Percentiles rank a stretch among this genome's conserved stretches.
These are phyloP conservation scores for Nannospalax galili DNA, from an alignment of 2,113 vertebrate genomes.

Conservation along the genomic window DNA sequence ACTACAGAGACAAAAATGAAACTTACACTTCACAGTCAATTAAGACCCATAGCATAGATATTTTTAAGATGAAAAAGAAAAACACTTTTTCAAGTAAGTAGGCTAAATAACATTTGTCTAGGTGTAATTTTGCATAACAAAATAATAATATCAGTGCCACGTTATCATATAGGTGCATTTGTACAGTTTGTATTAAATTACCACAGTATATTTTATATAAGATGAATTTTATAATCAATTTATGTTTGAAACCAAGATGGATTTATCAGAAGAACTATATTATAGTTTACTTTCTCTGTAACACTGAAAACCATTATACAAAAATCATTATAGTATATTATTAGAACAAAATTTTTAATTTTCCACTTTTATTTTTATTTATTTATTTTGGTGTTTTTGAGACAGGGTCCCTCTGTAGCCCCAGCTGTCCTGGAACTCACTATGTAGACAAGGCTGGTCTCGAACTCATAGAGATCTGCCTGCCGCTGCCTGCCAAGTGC, in stretches of 20 bases:
- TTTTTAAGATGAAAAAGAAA: not conserved
- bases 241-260: not conserved
- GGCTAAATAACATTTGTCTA: not conserved
- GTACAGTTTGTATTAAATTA: not conserved
- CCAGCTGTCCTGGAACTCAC: too few species aligned
- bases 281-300: not conserved
- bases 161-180: not conserved
- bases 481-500: too few species aligned
- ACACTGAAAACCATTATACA: slow-evolving; percentile 1
- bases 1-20: not conserved
- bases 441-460: too few species aligned
- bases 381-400: too few species aligned
- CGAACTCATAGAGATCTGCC: too few species aligned
- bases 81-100: not conserved
- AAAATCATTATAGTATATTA: not conserved
- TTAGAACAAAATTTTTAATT: slow-evolving; percentile 45
- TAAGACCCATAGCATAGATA: not conserved
- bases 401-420: too few species aligned
- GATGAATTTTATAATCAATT: not conserved
- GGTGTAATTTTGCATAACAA: not conserved
- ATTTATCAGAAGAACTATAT: not conserved
- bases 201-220: not conserved
- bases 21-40: not conserved
- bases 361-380: slow-evolving; percentile 30
- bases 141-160: not conserved